Conservation (phyloP, 92 coral and sea anemone genomes). For the Parazoanthus darwini region DNA sequence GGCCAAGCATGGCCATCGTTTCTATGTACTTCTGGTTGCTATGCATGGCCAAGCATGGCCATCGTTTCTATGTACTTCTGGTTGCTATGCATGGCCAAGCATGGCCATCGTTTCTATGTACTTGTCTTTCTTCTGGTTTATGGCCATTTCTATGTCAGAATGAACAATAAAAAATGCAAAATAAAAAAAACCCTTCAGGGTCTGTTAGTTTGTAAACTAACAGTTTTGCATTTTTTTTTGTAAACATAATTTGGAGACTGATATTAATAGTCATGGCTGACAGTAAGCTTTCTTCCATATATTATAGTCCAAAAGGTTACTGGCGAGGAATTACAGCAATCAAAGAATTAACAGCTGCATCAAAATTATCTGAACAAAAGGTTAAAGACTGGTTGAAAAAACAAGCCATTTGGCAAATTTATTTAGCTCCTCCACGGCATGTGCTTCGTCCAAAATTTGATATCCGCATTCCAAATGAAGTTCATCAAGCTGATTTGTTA, state of each 20-base stretch:
- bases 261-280: conserved; percentile 2
- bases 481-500: not conserved
- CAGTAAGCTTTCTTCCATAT: conserved; percentile 15
- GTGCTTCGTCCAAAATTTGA: conserved; percentile 38
- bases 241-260: not conserved
- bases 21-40: too few relatives aligned
- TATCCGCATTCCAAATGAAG: conserved; percentile 35
- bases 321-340: conserved; percentile 37
- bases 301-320: conserved; percentile 40
- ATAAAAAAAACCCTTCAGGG: too few relatives aligned
- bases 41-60: too few relatives aligned
- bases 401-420: conserved; percentile 44
- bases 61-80: too few relatives aligned
- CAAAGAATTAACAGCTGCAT: conserved; percentile 29
- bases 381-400: conserved; percentile 21
- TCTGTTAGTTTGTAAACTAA: too few relatives aligned
- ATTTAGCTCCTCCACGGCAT: conserved; percentile 26
- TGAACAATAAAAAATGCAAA: too few relatives aligned
- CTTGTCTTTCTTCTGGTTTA: too few relatives aligned
- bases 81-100: too few relatives aligned
- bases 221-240: too few relatives aligned
- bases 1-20: too few relatives aligned
- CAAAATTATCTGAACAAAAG: conserved; percentile 24
- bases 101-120: too few relatives aligned
- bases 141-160: too few relatives aligned